A percentile compares a stretch with the other conserved stretches of the same genome.
phyloP scores from a whole-genome alignment of 2,113 vertebrate genomes.

The Cervus canadensis region DNA sequence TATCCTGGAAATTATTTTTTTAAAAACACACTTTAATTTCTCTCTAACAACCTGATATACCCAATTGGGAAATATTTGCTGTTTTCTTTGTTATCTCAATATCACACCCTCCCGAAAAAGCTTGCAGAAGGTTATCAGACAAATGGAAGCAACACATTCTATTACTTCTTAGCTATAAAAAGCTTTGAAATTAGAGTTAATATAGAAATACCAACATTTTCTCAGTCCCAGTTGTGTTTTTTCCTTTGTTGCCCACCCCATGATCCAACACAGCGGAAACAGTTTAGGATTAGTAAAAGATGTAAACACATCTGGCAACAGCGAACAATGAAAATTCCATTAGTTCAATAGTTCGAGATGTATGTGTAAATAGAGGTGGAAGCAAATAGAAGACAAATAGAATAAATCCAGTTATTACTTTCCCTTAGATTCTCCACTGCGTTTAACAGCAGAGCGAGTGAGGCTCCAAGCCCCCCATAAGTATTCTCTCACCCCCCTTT shows the following conservation, averaged over 20 bases:
- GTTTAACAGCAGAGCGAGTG: neutral
- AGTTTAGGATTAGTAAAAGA: neutral
- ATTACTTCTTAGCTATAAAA: neutral
- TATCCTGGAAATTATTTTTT: neutral
- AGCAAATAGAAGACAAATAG: neutral
- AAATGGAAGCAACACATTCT: neutral
- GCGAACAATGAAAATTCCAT: conserved; percentile 45
- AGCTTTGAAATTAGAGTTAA: neutral
- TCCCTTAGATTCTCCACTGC: neutral
- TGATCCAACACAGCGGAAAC: neutral
- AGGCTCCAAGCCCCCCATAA: neutral
- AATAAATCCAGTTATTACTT: neutral
- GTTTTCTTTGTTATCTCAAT: neutral
- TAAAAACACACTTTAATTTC: neutral
- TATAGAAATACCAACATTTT: neutral
- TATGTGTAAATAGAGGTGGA: neutral
- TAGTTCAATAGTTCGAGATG: conserved; percentile 10
- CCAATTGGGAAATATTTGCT: neutral
- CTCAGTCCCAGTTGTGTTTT: neutral
- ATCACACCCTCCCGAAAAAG: neutral
- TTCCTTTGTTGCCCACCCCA: neutral
- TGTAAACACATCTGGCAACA: neutral
- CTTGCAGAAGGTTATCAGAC: neutral
- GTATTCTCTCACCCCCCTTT: neutral
- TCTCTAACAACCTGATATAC: neutral